These are phyloP conservation scores for Agrochola macilenta DNA, from an alignment of 2,888 invertebrate species.

Conservation along the genomic window DNA sequence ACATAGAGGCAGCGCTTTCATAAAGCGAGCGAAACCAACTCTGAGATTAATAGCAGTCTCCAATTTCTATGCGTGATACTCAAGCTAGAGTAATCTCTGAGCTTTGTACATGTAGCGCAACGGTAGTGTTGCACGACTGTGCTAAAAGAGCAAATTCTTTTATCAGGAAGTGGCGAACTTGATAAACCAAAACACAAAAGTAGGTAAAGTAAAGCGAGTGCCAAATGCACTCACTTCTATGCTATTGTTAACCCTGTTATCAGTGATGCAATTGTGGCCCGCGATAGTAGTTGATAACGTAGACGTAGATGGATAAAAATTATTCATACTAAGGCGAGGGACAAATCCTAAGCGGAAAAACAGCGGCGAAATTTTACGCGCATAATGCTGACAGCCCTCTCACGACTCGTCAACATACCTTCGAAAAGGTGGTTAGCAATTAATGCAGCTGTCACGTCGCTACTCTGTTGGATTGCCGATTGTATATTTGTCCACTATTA, in stretches of 20 bases:
- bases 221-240: neutral
- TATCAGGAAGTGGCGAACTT: neutral
- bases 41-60: constrained; percentile 13
- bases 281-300: constrained; percentile 2
- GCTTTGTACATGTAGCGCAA: neutral
- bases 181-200: neutral
- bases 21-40: neutral
- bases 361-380: neutral
- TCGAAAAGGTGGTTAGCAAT: neutral
- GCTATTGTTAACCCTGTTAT: neutral
- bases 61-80: neutral
- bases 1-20: neutral
- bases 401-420: neutral
- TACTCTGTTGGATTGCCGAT: neutral
- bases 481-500: neutral
- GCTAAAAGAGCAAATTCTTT: neutral
- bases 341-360: neutral
- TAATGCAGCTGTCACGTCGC: neutral
- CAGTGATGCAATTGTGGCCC: constrained; percentile 1
- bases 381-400: neutral
- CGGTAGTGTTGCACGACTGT: neutral
- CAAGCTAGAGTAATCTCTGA: neutral
- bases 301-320: neutral
- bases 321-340: neutral
- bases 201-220: neutral